A percentile compares a stretch with the other conserved stretches of the same genome.
Conservation (phyloP, 2,797 vertebrate genomes). For the Podargus strigoides region DNA sequence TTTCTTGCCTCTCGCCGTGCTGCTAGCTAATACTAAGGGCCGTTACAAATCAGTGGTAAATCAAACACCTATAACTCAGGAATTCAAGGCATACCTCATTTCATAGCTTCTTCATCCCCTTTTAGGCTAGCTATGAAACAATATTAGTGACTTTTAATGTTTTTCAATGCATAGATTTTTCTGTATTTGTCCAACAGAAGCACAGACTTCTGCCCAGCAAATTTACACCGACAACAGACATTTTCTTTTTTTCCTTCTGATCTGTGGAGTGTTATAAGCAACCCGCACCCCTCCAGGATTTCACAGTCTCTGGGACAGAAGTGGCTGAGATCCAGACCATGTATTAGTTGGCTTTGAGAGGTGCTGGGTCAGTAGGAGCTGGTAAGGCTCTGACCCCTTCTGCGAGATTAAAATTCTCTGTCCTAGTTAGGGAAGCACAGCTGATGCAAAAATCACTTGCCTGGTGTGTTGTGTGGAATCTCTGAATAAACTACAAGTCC, state of each 20-base stretch:
- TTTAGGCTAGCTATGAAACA: neutral
- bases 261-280: neutral
- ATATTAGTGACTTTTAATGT: neutral
- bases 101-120: neutral
- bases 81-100: neutral
- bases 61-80: neutral
- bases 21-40: neutral
- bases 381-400: neutral
- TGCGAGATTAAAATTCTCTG: conserved; percentile 1
- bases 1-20: neutral
- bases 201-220: neutral
- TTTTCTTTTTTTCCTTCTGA: neutral
- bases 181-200: neutral
- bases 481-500: conserved; percentile 17
- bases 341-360: neutral
- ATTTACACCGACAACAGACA: neutral
- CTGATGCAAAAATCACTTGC: conserved; percentile 19
- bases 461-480: conserved; percentile 9
- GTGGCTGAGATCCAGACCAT: neutral
- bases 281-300: neutral
- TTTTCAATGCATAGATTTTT: neutral
- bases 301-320: neutral
- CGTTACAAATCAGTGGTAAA: neutral
- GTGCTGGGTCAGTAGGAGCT: neutral
- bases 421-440: conserved; percentile 41